Evolutionary conservation across 2,113 vertebrate species (phyloP).

Genomic region (Caracal caracal): DNA sequence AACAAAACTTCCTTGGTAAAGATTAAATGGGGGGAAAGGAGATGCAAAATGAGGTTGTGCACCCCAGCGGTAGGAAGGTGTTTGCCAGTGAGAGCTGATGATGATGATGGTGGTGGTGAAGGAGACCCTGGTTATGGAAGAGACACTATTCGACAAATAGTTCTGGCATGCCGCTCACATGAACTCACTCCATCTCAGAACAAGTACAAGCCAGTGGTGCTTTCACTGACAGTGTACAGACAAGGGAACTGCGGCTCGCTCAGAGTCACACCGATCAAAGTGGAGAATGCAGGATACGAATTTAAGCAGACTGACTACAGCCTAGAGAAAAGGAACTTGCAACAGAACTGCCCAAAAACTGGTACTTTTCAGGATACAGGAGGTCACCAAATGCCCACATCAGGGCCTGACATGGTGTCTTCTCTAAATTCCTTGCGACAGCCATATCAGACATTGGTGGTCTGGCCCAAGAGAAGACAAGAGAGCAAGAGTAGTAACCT

Average conservation of each 20-base stretch:
- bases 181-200: background rate
- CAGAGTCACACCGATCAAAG: background rate
- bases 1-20: background rate
- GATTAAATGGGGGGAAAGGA: background rate
- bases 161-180: background rate
- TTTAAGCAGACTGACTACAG: background rate
- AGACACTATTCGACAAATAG: background rate
- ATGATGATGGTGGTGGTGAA: background rate
- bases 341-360: background rate
- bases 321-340: background rate
- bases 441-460: background rate
- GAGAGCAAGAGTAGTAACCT: background rate
- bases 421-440: background rate
- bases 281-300: background rate
- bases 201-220: background rate
- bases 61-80: rapidly evolving
- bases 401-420: background rate
- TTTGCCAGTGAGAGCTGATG: background rate
- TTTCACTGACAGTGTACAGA: background rate
- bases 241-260: background rate
- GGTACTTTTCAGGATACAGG: background rate
- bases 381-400: background rate
- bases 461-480: background rate
- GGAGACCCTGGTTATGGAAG: background rate
- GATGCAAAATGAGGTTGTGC: background rate